phyloP scores from a whole-genome alignment of 2,888 invertebrate species.

The Anarsia innoxiella region DNA sequence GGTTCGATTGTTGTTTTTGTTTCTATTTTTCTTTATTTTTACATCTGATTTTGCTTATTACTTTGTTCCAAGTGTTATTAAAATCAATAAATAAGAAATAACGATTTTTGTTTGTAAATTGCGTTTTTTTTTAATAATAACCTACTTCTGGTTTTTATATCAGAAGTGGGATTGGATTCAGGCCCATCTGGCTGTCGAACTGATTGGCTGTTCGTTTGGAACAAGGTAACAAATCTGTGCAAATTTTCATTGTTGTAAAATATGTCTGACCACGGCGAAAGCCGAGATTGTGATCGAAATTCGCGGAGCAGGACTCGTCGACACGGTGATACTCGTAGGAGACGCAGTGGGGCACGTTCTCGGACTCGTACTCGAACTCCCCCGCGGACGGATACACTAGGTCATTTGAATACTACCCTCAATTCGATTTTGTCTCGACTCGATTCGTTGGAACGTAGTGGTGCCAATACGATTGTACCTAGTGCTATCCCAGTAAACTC shows the following conservation, averaged over 20 bases:
- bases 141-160: neutral
- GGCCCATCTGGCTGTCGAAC: neutral
- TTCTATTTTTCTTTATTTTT: too few relatives aligned
- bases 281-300: neutral
- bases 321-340: neutral
- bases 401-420: too few relatives aligned
- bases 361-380: too few relatives aligned
- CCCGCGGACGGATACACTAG: too few relatives aligned
- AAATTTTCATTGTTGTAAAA: neutral
- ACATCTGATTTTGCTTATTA: neutral
- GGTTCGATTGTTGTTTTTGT: neutral
- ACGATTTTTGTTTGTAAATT: neutral
- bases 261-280: neutral
- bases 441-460: too few relatives aligned
- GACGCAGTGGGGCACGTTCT: too few relatives aligned
- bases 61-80: neutral
- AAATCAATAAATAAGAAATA: neutral
- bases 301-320: neutral
- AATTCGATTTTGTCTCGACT: too few relatives aligned
- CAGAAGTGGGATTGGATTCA: neutral
- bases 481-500: too few relatives aligned
- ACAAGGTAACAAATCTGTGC: neutral
- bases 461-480: too few relatives aligned
- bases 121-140: neutral
- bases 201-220: neutral